A percentile compares a stretch with the other conserved stretches of the same genome.
phyloP scores from a whole-genome alignment of 2,888 invertebrate species.

The Eupsilia transversa region DNA sequence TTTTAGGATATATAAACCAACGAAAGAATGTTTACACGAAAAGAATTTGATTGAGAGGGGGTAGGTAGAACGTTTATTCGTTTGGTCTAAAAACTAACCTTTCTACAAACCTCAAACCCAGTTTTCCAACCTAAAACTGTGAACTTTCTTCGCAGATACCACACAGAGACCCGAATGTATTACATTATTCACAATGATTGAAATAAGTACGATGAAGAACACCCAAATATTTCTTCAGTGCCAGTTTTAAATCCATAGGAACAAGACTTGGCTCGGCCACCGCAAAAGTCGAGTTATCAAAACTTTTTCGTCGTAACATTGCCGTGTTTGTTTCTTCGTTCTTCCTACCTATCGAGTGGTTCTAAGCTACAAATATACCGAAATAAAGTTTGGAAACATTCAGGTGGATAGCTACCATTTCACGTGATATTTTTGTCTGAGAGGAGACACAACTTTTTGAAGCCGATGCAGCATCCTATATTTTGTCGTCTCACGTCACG shows the following conservation, averaged over 20 bases:
- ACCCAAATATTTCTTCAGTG: not conserved
- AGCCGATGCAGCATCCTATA: too few relatives aligned
- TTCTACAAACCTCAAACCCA: not conserved
- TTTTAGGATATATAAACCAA: not conserved
- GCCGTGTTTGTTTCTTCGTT: slow-evolving; percentile 14
- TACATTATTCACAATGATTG: not conserved
- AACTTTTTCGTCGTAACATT: slow-evolving; percentile 36
- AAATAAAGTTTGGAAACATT: slow-evolving; percentile 13
- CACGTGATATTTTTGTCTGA: not conserved
- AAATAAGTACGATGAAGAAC: not conserved
- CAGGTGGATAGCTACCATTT: not conserved
- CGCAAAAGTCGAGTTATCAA: slow-evolving; percentile 33
- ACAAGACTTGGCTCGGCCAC: slow-evolving; percentile 7
- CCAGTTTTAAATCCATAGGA: not conserved
- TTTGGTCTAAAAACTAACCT: not conserved
- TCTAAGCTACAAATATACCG: not conserved
- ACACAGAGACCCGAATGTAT: not conserved
- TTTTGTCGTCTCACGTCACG: not conserved
- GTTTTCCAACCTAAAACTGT: not conserved
- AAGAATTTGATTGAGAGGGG: not conserved
- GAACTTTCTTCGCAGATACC: not conserved
- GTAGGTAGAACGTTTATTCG: not conserved
- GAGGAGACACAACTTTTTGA: too few relatives aligned
- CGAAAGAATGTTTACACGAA: not conserved
- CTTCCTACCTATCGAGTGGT: slow-evolving; percentile 9